Evolutionary conservation across 2,888 invertebrate genomes (phyloP), one percentile per base, ranked within the genome.

Genomic region (Atrina japonica): DNA sequence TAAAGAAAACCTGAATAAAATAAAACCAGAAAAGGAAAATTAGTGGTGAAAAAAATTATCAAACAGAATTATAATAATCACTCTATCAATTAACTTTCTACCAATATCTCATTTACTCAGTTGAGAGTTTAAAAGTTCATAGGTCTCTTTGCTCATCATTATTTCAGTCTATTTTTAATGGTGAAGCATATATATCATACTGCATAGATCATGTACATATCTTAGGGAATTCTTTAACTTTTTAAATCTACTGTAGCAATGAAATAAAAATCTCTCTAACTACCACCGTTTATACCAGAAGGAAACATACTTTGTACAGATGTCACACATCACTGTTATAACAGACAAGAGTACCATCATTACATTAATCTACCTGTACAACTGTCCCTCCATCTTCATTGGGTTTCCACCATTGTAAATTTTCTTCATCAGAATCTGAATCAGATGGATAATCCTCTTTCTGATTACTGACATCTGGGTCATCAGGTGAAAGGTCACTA

Each of bases 1-100:
- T 92, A 79, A 92, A 92, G 83, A 92, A 92, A 43, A 92, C 92
- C 92, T 92, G 84, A 43, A 83, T 83, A n/a, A 64, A 18, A 45
- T 64, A 66, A 70, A 64, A 59, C 14, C 3, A 53, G n/a, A 52
- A 47, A 47, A n/a, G n/a, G n/a, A 21, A 11, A 7, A 60, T 45
- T 25, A 27, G 25, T 41, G n/a, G 9, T 18, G 3, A 41, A 21
- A 29, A 1, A 43, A 9, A 21, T 27, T 18, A 41, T 18, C 23
- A 14, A 14, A 18, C 9, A 23, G n/a, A 58, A n/a, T n/a, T n/a
- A n/a, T n/a, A n/a, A n/a, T n/a, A n/a, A n/a, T n/a, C n/a, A n/a
- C n/a, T n/a, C 9, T 11, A 11, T 41, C 9, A 41, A 41, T n/a
- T n/a, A n/a, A n/a, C n/a, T n/a, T n/a, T n/a, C n/a, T n/a, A n/a